Conservation (phyloP, 2,888 invertebrate genomes). For the Phengaris alcon region DNA sequence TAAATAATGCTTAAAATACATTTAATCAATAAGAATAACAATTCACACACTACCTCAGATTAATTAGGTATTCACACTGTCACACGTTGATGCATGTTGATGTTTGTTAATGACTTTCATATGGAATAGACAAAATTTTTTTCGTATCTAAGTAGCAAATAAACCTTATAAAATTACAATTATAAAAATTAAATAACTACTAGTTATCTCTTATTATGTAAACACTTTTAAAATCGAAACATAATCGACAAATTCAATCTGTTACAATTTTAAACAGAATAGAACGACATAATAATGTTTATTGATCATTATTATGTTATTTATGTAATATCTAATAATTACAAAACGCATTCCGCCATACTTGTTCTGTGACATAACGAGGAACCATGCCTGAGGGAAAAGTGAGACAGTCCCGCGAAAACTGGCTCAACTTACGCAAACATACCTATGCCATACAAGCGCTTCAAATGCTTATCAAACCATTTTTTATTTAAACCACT, state of each 20-base stretch:
- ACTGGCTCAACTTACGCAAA: constrained; percentile 30
- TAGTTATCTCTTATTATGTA: neutral
- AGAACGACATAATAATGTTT: neutral
- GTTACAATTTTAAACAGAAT: neutral
- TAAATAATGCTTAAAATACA: too few species aligned
- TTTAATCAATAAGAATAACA: too few species aligned
- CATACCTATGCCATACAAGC: constrained; percentile 18
- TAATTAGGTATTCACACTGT: too few species aligned
- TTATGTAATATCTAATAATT: constrained; percentile 45
- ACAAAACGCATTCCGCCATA: constrained; percentile 52
- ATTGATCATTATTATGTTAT: neutral
- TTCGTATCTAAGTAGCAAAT: too few species aligned
- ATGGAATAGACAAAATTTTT: too few species aligned
- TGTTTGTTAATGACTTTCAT: too few species aligned
- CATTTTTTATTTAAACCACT: neutral
- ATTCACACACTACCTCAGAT: too few species aligned
- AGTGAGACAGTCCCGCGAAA: constrained; percentile 39
- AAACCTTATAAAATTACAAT: too few species aligned
- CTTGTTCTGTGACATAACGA: constrained; percentile 48
- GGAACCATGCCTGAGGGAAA: constrained; percentile 47
- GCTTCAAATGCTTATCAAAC: neutral
- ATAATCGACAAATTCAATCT: neutral
- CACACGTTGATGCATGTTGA: too few species aligned
- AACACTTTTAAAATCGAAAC: neutral
- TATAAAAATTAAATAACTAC: too few species aligned